phyloP scores from a whole-genome alignment of 2,888 invertebrate species.

The Campoplex capitator region DNA sequence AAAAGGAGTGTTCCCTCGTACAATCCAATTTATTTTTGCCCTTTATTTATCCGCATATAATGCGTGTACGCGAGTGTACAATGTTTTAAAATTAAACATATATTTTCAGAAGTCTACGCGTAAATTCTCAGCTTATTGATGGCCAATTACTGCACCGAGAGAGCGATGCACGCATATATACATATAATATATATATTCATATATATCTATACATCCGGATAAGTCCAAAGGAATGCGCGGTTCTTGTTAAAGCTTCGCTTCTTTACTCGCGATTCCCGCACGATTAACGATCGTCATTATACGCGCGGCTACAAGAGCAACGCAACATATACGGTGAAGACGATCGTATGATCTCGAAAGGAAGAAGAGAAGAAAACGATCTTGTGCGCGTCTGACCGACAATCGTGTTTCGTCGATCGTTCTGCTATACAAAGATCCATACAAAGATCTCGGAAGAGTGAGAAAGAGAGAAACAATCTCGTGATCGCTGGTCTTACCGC shows the following conservation, averaged over 20 bases:
- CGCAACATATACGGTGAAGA: constrained; percentile 8
- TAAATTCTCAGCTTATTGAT: constrained; percentile 43
- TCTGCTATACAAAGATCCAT: constrained; percentile 20
- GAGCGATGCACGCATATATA: not conserved
- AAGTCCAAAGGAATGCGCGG: constrained; percentile 63
- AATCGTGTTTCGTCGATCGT: constrained; percentile 55
- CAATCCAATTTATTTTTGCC: not conserved
- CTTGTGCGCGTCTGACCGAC: constrained; percentile 50
- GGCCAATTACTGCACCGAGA: constrained; percentile 45
- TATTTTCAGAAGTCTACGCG: constrained; percentile 20
- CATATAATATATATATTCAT: not conserved
- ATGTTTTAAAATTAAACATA: not conserved
- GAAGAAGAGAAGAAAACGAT: constrained; percentile 57
- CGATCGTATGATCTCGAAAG: constrained; percentile 44
- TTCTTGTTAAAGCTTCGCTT: constrained; percentile 64
- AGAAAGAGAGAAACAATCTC: constrained; percentile 35
- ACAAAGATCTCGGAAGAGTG: constrained; percentile 14
- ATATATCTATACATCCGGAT: not conserved
- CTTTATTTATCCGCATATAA: not conserved
- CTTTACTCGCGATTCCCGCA: constrained; percentile 56
- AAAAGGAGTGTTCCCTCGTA: not conserved
- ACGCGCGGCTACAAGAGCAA: constrained; percentile 52
- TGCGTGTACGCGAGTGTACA: not conserved
- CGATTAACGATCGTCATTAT: constrained; percentile 69
- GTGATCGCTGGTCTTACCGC: constrained; percentile 56